These are phyloP conservation scores for Gryllus longicercus DNA, from an alignment of 2,888 invertebrate species.

Conservation along the genomic window DNA sequence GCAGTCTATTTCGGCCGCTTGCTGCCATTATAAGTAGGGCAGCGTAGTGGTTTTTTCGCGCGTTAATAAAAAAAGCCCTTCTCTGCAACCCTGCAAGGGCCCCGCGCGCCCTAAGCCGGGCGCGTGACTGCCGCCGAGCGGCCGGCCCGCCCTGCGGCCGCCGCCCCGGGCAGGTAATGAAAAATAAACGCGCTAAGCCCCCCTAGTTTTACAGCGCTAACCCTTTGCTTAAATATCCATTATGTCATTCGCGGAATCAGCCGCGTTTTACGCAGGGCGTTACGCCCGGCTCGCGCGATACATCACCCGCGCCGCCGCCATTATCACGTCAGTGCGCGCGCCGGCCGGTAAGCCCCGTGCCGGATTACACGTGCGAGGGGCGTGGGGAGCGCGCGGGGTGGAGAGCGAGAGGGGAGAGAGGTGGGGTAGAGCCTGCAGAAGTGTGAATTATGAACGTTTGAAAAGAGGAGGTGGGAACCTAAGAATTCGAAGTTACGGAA, in stretches of 20 bases:
- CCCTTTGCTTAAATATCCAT: not conserved
- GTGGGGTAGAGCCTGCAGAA: too few species aligned
- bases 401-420: not conserved
- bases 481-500: too few species aligned
- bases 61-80: too few species aligned
- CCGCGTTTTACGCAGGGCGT: not conserved
- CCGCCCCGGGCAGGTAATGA: not conserved
- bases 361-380: not conserved
- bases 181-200: not conserved
- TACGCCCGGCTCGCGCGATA: not conserved
- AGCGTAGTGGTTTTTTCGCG: too few species aligned
- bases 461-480: too few species aligned
- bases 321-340: not conserved
- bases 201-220: not conserved
- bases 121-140: too few species aligned
- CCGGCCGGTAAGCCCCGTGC: not conserved
- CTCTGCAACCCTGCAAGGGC: too few species aligned
- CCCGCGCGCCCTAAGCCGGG: too few species aligned
- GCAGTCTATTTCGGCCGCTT: too few species aligned
- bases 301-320: not conserved
- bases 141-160: too few species aligned
- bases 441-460: too few species aligned
- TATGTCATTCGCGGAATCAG: slow-evolving; percentile 8
- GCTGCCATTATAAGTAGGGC: too few species aligned
- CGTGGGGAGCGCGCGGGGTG: not conserved